These are phyloP conservation scores for Agrochola lota DNA, from an alignment of 2,888 invertebrate genomes.

Conservation along the genomic window DNA sequence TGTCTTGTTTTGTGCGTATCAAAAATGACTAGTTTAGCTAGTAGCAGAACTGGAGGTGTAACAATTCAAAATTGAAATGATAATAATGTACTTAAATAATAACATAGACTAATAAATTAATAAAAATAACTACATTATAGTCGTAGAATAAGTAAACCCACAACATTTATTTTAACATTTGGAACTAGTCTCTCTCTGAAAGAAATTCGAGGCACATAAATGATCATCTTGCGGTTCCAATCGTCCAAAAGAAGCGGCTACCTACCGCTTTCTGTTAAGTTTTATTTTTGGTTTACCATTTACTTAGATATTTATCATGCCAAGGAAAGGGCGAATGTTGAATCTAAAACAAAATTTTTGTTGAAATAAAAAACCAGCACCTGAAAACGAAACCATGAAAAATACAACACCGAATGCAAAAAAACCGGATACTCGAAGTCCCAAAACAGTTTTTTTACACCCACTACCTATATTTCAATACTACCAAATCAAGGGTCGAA, in stretches of 20 bases:
- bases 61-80: neutral
- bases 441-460: slow-evolving; percentile 18
- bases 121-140: neutral
- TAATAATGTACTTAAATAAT: no score
- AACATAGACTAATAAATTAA: no score
- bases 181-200: neutral
- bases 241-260: neutral
- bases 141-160: neutral
- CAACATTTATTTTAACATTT: neutral
- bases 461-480: slow-evolving; percentile 45
- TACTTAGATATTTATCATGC: neutral
- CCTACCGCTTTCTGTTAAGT: neutral
- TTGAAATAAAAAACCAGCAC: neutral
- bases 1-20: neutral
- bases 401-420: neutral
- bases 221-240: neutral
- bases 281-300: neutral
- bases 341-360: neutral
- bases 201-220: neutral
- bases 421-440: slow-evolving; percentile 19
- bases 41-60: neutral
- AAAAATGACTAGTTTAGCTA: neutral
- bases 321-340: neutral
- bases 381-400: neutral
- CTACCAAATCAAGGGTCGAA: slow-evolving; percentile 51